Evolutionary conservation across 2,888 invertebrate genomes (phyloP).

Genomic region (Drosophila neonasuta): DNA sequence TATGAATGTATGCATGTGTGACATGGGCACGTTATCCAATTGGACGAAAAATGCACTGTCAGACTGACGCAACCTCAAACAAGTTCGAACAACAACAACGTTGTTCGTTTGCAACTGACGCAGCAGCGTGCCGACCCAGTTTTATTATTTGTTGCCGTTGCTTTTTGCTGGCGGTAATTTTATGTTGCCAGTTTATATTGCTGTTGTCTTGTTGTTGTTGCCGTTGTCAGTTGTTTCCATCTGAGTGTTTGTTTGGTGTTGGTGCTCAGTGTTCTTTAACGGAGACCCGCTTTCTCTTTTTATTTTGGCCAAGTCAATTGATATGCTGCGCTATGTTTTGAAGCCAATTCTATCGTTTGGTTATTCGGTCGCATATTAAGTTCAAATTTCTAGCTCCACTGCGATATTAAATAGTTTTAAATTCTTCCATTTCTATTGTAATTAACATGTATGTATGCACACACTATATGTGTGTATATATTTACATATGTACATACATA

Average conservation of each 20-base stretch:
- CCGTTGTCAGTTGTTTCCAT: conserved; percentile 48
- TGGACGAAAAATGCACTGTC: conserved; percentile 21
- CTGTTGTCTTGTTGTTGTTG: conserved; percentile 8
- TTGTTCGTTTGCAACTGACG: conserved; percentile 25
- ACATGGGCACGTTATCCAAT: conserved; percentile 11
- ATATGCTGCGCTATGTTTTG: conserved; percentile 63
- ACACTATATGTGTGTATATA: too few relatives aligned
- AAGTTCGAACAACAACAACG: conserved; percentile 32
- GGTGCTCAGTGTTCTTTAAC: conserved; percentile 68
- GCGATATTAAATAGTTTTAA: conserved; percentile 28
- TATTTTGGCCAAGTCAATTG: conserved; percentile 70
- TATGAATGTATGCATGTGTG: background rate
- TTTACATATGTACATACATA: too few relatives aligned
- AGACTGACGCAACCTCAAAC: conserved; percentile 20
- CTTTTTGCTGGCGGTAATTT: conserved; percentile 43
- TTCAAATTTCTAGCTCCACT: conserved; percentile 40
- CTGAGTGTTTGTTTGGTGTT: conserved; percentile 44
- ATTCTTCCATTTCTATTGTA: conserved; percentile 10
- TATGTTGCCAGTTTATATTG: conserved; percentile 23
- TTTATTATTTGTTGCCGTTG: conserved; percentile 65
- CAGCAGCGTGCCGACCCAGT: conserved; percentile 66
- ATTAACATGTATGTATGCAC: too few relatives aligned
- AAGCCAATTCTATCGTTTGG: conserved; percentile 34
- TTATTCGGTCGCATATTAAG: conserved; percentile 36
- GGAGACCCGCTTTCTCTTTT: conserved; percentile 69